These are phyloP conservation scores for Bos taurus DNA, from an alignment of 2,113 vertebrate species.

Conservation along the genomic window DNA sequence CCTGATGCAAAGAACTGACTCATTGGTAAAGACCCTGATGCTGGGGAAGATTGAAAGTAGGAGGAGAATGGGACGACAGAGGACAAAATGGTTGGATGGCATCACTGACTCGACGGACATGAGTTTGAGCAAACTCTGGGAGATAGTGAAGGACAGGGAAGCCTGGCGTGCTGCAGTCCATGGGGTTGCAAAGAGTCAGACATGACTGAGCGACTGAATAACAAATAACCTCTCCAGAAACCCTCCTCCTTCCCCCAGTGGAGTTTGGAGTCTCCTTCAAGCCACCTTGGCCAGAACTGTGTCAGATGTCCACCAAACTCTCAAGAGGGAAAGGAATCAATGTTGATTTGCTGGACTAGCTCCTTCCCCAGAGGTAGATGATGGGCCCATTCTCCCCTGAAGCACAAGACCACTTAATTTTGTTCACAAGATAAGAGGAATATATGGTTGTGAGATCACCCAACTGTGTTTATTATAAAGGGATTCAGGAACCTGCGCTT, in stretches of 20 bases:
- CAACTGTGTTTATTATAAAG: background rate
- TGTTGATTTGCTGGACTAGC: background rate
- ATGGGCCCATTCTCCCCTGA: background rate
- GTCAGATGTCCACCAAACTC: background rate
- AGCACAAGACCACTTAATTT: background rate
- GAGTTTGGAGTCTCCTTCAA: background rate
- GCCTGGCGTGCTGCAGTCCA: background rate
- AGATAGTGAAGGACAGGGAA: background rate
- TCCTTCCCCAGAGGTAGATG: rapidly evolving
- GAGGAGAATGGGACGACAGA: background rate
- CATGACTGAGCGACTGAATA: background rate
- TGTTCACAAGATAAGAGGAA: background rate
- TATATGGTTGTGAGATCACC: background rate
- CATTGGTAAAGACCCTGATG: background rate
- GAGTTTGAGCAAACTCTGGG: background rate
- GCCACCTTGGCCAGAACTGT: background rate
- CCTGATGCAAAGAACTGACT: background rate
- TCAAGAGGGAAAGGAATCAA: background rate
- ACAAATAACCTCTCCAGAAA: background rate
- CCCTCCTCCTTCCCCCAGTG: background rate
- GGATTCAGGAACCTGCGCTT: background rate
- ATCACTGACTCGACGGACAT: background rate
- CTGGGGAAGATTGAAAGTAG: background rate
- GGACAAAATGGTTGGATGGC: background rate
- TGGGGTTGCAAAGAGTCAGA: background rate